These are phyloP conservation scores for Dione vanillae DNA, from an alignment of 2,888 invertebrate species.

Conservation along the genomic window DNA sequence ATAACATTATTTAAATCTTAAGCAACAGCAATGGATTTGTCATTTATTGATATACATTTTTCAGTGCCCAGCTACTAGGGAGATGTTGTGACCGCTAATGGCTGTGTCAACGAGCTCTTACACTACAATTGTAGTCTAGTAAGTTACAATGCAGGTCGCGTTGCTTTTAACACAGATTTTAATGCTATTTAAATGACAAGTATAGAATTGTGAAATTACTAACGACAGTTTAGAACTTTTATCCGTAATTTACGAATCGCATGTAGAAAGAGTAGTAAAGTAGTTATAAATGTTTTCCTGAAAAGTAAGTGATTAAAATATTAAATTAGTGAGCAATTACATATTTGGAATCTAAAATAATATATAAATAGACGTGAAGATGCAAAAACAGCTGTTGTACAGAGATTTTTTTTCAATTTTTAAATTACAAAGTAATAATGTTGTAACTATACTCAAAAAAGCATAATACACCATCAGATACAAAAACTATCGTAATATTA, in stretches of 20 bases:
- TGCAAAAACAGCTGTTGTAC: no score
- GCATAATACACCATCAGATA: no score
- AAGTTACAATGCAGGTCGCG: conserved; percentile 21
- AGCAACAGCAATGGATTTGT: conserved; percentile 2
- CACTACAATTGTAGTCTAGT: conserved; percentile 10
- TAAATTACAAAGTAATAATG: no score
- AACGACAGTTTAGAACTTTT: conserved; percentile 19
- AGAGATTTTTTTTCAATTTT: no score
- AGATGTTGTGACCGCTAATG: not conserved
- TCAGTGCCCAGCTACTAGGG: not conserved
- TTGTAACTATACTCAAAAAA: no score
- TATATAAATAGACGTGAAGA: no score
- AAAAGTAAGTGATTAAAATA: not conserved
- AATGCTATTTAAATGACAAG: conserved; percentile 18
- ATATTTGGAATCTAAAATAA: no score
- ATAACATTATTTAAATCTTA: not conserved
- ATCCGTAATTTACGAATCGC: conserved; percentile 11
- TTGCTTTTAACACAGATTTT: conserved; percentile 18
- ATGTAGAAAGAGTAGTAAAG: not conserved
- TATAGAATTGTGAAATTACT: not conserved
- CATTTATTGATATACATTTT: conserved; percentile 14
- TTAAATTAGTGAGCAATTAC: not conserved
- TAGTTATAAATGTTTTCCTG: not conserved
- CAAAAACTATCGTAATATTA: not conserved
- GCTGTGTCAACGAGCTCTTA: conserved; percentile 23